Conservation (phyloP, 2,888 invertebrate genomes). For the Lasioglossum lativentre region DNA sequence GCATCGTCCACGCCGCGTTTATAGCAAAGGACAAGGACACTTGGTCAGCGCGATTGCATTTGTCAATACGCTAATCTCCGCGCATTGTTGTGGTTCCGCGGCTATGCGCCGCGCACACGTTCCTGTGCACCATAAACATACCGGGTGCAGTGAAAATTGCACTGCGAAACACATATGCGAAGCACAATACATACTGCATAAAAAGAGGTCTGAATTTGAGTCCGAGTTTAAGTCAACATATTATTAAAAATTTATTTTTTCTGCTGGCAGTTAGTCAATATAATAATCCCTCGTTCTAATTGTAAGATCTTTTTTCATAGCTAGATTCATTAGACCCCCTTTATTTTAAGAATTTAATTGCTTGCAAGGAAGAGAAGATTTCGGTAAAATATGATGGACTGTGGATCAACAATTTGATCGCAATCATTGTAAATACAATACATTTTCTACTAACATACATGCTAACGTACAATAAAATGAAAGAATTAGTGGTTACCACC, state of each 20-base stretch:
- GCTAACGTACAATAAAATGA: no score
- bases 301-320: no score
- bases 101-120: not conserved
- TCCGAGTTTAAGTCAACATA: not conserved
- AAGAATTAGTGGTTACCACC: no score
- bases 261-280: not conserved
- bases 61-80: constrained; percentile 62
- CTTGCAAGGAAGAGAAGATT: no score
- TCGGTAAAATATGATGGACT: not conserved
- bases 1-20: constrained; percentile 34
- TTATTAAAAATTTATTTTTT: not conserved
- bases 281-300: not conserved
- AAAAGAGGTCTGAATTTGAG: not conserved
- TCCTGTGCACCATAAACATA: not conserved
- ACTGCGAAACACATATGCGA: not conserved
- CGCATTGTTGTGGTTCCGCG: constrained; percentile 45
- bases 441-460: no score
- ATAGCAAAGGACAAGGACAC: constrained; percentile 50
- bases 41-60: constrained; percentile 44
- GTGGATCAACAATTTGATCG: no score
- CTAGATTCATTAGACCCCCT: not conserved
- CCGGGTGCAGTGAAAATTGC: not conserved
- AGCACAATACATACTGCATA: not conserved
- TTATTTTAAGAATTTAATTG: not conserved
- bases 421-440: no score